Conservation (phyloP, 2,888 invertebrate species). For the Megaustenia siamemsis region DNA sequence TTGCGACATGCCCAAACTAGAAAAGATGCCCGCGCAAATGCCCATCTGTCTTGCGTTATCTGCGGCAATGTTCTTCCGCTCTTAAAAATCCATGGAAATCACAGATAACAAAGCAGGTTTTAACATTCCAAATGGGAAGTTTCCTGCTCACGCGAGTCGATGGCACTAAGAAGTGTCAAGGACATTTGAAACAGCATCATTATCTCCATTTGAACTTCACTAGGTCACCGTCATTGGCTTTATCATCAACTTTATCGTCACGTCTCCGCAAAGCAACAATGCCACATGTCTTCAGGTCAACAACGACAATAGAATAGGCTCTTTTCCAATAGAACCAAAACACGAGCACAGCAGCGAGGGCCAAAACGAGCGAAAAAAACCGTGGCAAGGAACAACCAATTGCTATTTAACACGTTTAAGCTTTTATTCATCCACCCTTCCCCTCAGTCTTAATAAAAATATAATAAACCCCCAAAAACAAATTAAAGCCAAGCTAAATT, state of each 20-base stretch:
- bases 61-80: neutral
- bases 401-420: neutral
- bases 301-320: conserved; percentile 23
- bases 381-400: conserved; percentile 3
- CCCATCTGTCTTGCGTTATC: neutral
- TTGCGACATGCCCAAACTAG: neutral
- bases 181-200: neutral
- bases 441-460: neutral
- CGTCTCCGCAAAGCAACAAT: conserved; percentile 4
- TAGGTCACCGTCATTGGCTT: neutral
- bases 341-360: conserved; percentile 13
- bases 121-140: neutral
- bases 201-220: neutral
- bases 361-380: neutral
- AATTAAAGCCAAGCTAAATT: conserved; percentile 29
- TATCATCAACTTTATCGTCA: conserved; percentile 9
- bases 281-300: conserved; percentile 44
- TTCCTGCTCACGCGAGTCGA: neutral
- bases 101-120: too few species aligned
- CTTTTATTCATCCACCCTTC: neutral
- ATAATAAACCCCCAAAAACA: neutral
- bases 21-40: neutral
- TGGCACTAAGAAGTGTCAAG: neutral
- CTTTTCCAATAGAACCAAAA: neutral
- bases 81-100: too few species aligned